Evolutionary conservation across 2,888 invertebrate species (phyloP), one percentile per base, ranked within the genome.

Genomic region (Dendrolimus pini): DNA sequence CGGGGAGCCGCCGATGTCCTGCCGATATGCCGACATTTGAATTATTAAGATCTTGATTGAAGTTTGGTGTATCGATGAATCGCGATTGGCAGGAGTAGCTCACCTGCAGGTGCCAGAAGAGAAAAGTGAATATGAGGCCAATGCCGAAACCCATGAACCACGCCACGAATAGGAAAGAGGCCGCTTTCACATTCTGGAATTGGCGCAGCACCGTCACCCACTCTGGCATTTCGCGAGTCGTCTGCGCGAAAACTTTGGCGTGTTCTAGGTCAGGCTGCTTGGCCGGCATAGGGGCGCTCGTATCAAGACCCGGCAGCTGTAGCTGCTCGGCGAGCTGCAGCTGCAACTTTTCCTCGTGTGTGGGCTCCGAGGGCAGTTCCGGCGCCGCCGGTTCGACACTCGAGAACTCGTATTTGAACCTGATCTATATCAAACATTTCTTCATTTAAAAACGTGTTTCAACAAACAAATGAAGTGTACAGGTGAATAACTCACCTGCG

Each of bases 121-220:
- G 94, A 89, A 99, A 99, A 6, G 99, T 98, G 89, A 99, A 99
- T 70, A 99, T 99, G 70, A 99, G 92, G 1, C 99, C 99, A 73
- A 99, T 98, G 58, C 99, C 99, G 78, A 99, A 98, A 58, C 99
- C 99, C 98, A 99, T 99, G 87, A 97, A 98, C 98, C 99, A 99
- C 56, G 98, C 97, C 47, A 99, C 97, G 81, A 98, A 97, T 56
- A 99, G 93, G 82, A 99, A 97, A 1, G 97, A 96, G 12, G 95
- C 96, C 65, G 98, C 97, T 81, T 97, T 97, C 58, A 97, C 85
- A 79, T 96, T 96, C 73, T 96, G 96, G 85, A 98, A 97, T 77
- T 98, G 96, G 63, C 95, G 94, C 68, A 99, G 89, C 57, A 98
- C 98, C 1, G 96, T 95, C 71, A 98, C 93, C 98, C 98, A 99